Conservation (phyloP, 1,140 invertebrate species). For the Phthorimaea operculella region DNA sequence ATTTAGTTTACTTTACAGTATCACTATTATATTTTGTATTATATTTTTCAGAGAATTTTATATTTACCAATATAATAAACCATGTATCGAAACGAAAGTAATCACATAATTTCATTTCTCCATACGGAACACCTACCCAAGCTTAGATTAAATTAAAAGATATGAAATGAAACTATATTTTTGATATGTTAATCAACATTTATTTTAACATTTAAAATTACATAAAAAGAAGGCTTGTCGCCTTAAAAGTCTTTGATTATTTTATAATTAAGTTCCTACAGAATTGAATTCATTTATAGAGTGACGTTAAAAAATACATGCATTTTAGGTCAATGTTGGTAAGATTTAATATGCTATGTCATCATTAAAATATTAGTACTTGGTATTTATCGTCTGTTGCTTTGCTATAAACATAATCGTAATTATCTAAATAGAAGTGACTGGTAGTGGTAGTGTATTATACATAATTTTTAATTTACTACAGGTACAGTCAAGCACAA, state of each 20-base stretch:
- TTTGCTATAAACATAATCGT: too few species aligned
- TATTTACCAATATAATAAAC: neutral
- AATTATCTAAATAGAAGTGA: too few species aligned
- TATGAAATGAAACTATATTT: slow-evolving; percentile 40
- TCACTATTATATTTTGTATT: neutral
- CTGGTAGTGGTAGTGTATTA: too few species aligned
- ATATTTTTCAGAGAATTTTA: neutral
- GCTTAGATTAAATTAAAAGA: neutral
- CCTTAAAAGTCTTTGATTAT: slow-evolving; percentile 65
- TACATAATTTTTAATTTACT: too few species aligned
- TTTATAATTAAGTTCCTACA: slow-evolving; percentile 50
- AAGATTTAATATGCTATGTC: too few species aligned
- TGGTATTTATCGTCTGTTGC: too few species aligned
- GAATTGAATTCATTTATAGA: slow-evolving; percentile 63
- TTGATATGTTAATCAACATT: slow-evolving; percentile 65
- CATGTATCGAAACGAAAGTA: too few species aligned
- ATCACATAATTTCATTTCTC: neutral
- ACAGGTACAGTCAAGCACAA: too few species aligned
- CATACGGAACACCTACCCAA: neutral
- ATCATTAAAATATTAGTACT: too few species aligned
- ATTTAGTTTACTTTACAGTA: too few species aligned
- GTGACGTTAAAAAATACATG: slow-evolving; percentile 16
- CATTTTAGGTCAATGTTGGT: neutral
- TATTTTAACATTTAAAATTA: slow-evolving; percentile 67
- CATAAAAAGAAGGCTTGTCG: slow-evolving; percentile 64